Evolutionary conservation across 2,888 invertebrate genomes (phyloP).

Genomic region (Eupithecia insigniata): DNA sequence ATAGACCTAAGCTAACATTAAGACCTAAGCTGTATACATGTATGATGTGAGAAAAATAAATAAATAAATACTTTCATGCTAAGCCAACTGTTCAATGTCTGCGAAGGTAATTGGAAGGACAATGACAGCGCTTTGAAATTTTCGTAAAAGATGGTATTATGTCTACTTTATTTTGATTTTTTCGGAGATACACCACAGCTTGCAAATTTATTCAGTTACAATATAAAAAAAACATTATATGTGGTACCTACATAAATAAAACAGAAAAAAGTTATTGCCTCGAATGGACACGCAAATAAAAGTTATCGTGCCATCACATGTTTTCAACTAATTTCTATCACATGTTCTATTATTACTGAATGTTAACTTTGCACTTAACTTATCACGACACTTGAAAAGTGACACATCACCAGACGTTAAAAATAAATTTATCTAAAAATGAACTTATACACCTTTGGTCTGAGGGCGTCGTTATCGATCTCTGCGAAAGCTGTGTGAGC

Average conservation of each 20-base stretch:
- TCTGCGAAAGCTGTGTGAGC: conserved; percentile 13
- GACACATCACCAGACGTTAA: conserved; percentile 45
- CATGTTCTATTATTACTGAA: conserved; percentile 33
- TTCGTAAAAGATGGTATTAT: neutral
- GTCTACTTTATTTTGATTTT: neutral
- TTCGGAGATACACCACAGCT: neutral
- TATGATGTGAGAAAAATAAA: no score
- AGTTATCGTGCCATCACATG: conserved; percentile 11
- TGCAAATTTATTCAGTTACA: no score
- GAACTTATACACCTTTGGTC: conserved; percentile 23
- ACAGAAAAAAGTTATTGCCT: no score
- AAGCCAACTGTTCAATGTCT: no score
- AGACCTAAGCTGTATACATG: no score
- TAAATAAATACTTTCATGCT: no score
- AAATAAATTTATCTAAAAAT: conserved; percentile 47
- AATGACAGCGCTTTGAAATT: neutral
- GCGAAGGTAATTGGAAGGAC: neutral
- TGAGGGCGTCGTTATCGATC: conserved; percentile 13
- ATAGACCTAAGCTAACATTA: no score
- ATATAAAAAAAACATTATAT: no score
- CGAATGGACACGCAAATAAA: neutral
- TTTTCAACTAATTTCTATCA: conserved; percentile 31
- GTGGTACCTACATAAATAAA: no score
- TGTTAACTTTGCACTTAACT: conserved; percentile 32
- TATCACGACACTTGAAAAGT: conserved; percentile 42